These are phyloP conservation scores for Rhinopomastus cyanomelas DNA, from an alignment of 2,113 vertebrate species.

Conservation along the genomic window DNA sequence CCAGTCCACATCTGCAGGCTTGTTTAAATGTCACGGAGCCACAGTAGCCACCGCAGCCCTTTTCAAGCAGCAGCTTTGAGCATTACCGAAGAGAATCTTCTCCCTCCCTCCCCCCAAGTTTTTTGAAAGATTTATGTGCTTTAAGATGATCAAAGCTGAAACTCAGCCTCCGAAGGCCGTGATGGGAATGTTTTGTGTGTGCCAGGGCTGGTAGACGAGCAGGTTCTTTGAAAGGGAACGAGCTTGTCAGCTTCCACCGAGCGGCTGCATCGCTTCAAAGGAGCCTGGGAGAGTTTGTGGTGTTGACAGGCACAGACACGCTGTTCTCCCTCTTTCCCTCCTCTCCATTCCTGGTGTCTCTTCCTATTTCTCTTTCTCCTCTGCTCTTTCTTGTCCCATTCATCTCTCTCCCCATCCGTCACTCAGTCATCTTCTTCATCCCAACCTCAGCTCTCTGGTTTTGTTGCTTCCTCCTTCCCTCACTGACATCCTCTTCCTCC, in stretches of 20 bases:
- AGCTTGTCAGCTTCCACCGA: slow-evolving; percentile 57
- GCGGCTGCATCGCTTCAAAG: slow-evolving; percentile 69
- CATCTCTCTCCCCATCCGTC: not conserved
- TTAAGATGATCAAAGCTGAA: slow-evolving; percentile 76
- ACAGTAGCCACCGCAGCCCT: not conserved
- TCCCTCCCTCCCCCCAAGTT: not conserved
- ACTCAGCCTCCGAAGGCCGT: slow-evolving; percentile 32
- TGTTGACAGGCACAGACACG: slow-evolving; percentile 36
- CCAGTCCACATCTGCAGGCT: not conserved
- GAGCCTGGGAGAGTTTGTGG: slow-evolving; percentile 28
- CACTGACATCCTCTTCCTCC: not conserved
- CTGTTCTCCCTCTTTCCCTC: not conserved
- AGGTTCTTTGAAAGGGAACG: slow-evolving; percentile 72
- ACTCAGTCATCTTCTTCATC: not conserved
- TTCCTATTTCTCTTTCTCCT: slow-evolving; percentile 8
- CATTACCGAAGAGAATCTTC: slow-evolving; percentile 48
- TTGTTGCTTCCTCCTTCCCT: not conserved
- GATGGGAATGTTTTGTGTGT: slow-evolving; percentile 50
- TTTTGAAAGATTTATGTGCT: slow-evolving; percentile 66
- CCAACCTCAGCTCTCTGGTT: not conserved
- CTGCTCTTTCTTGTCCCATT: slow-evolving; percentile 3
- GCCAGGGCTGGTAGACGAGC: slow-evolving; percentile 29
- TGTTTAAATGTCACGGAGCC: not conserved
- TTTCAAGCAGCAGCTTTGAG: slow-evolving; percentile 52
- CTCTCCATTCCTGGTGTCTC: not conserved